Evolutionary conservation across 2,113 vertebrate genomes (phyloP).

Genomic region (Ceratotherium simum): DNA sequence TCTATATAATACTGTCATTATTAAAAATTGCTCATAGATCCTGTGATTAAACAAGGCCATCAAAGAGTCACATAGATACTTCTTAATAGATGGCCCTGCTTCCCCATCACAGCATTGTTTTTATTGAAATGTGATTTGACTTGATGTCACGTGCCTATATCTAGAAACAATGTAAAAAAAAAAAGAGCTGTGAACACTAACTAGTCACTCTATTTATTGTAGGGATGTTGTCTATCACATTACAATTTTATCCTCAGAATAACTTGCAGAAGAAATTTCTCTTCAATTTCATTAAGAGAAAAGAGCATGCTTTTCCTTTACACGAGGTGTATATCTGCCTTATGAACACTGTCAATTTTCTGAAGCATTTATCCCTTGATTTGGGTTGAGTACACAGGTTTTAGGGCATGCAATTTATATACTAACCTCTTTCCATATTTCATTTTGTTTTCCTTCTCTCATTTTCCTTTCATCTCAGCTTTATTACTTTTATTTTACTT

Average conservation of each 20-base stretch:
- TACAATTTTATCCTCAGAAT: neutral
- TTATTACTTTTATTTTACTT: neutral
- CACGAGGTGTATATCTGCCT: neutral
- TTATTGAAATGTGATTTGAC: neutral
- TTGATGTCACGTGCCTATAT: neutral
- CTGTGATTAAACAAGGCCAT: conserved; percentile 19
- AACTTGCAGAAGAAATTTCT: neutral
- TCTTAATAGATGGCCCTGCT: neutral
- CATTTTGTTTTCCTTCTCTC: neutral
- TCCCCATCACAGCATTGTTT: neutral
- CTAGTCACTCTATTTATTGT: neutral
- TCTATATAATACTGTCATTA: conserved; percentile 12
- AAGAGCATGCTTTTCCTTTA: neutral
- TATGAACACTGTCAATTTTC: neutral
- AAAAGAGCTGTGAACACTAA: neutral
- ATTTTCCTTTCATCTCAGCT: neutral
- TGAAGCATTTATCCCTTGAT: neutral
- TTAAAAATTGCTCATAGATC: conserved; percentile 60
- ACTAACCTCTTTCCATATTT: neutral
- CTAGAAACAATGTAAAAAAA: neutral
- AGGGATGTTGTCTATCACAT: neutral
- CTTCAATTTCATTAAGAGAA: neutral
- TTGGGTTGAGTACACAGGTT: neutral
- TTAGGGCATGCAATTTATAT: neutral
- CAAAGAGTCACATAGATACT: neutral